Conservation (phyloP, 2,888 invertebrate species). For the Elysia crispata region DNA sequence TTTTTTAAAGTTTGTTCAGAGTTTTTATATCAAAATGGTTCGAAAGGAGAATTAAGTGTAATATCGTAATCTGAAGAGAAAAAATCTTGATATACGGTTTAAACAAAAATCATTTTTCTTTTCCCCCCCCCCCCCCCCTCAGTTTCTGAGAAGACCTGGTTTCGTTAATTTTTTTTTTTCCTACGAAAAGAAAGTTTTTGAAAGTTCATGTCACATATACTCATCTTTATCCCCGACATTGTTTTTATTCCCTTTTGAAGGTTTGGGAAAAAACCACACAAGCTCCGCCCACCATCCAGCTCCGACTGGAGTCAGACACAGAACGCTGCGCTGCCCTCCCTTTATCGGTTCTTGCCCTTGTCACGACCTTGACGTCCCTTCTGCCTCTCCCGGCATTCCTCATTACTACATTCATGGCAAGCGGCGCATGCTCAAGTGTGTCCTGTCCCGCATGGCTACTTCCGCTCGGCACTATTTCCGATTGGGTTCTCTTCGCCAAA, state of each 20-base stretch:
- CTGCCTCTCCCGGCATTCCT: slow-evolving; percentile 53
- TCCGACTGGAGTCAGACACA: slow-evolving; percentile 49
- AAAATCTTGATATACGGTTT: too few species aligned
- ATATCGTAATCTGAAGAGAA: too few species aligned
- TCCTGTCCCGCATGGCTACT: slow-evolving; percentile 50
- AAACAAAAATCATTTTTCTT: too few species aligned
- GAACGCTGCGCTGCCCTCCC: slow-evolving; percentile 48
- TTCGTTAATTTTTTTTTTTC: too few species aligned
- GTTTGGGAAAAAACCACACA: slow-evolving; percentile 48
- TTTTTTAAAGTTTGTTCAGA: too few species aligned
- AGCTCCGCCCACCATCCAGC: slow-evolving; percentile 49
- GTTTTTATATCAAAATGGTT: too few species aligned
- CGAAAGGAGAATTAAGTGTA: too few species aligned
- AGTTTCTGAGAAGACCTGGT: too few species aligned
- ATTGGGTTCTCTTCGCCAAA: slow-evolving; percentile 55
- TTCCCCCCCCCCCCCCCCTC: too few species aligned
- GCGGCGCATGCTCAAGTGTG: slow-evolving; percentile 47
- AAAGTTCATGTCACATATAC: not conserved
- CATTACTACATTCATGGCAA: slow-evolving; percentile 47
- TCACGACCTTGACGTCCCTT: slow-evolving; percentile 49
- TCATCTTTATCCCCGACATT: not conserved
- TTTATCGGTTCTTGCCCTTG: slow-evolving; percentile 43
- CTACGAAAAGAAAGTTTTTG: too few species aligned
- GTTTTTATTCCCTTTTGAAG: slow-evolving; percentile 20
- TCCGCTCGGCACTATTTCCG: slow-evolving; percentile 51